Evolutionary conservation across 2,113 vertebrate genomes (phyloP).

Genomic region (Coturnix japonica): DNA sequence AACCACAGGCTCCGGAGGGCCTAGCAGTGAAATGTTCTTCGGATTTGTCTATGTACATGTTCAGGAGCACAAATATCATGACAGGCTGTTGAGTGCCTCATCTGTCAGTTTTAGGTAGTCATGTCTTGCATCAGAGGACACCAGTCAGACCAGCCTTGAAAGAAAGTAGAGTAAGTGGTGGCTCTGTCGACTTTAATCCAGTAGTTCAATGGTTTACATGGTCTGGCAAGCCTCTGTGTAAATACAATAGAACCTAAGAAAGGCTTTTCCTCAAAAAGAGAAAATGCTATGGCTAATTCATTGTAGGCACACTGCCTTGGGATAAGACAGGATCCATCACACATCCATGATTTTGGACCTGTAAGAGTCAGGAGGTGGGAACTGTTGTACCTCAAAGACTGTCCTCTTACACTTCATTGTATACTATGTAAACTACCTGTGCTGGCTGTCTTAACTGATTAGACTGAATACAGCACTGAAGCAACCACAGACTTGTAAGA

Average conservation of each 20-base stretch:
- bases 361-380: neutral
- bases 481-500: neutral
- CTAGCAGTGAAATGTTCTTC: neutral
- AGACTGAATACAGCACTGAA: neutral
- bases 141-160: neutral
- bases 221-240: neutral
- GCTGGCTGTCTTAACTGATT: neutral
- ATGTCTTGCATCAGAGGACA: neutral
- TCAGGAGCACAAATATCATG: neutral
- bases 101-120: neutral
- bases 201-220: neutral
- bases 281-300: neutral
- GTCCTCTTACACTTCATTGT: neutral
- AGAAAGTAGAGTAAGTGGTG: neutral
- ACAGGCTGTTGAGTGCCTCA: accelerated
- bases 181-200: neutral
- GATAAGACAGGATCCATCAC: neutral
- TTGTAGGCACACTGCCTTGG: neutral
- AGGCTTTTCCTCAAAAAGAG: neutral
- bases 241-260: neutral
- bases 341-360: neutral
- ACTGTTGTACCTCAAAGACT: neutral
- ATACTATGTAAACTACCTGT: neutral
- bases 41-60: neutral
- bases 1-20: neutral